Conservation (phyloP, 2,888 invertebrate species). For the Eueremaeus valkanovi region DNA sequence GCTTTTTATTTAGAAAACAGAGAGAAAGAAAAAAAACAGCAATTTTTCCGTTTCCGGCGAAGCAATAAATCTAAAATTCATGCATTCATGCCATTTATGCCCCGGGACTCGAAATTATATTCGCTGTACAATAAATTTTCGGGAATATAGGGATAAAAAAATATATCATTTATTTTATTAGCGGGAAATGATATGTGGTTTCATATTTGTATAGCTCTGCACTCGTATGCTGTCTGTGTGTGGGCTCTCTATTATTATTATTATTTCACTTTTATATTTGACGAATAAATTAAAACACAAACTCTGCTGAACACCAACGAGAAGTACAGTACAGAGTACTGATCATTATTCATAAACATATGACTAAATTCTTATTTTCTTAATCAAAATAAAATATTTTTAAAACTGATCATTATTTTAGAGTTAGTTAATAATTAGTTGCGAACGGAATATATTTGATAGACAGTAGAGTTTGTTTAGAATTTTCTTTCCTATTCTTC, state of each 20-base stretch:
- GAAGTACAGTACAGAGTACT: background rate
- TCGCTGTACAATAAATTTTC: background rate
- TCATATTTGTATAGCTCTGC: background rate
- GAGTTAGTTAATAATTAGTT: background rate
- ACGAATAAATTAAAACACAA: background rate
- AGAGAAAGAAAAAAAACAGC: too few relatives aligned
- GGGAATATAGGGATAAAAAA: background rate
- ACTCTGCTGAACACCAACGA: too few relatives aligned
- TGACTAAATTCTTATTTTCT: background rate
- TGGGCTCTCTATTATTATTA: constrained; percentile 9
- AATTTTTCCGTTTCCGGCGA: too few relatives aligned
- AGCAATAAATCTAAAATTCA: too few relatives aligned
- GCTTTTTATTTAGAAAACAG: too few relatives aligned
- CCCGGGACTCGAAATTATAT: background rate
- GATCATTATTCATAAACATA: background rate
- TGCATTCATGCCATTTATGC: too few relatives aligned
- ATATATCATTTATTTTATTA: background rate
- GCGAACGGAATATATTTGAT: background rate
- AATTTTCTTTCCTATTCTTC: too few relatives aligned
- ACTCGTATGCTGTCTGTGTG: constrained; percentile 21
- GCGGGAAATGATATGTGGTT: constrained; percentile 3
- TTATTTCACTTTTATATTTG: background rate
- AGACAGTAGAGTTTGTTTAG: too few relatives aligned
- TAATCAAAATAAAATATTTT: constrained; percentile 1
- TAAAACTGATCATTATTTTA: background rate